A percentile compares a stretch with the other conserved stretches of the same genome.
Conservation (phyloP, 2,888 invertebrate genomes). For the Allolobophora icterica region DNA sequence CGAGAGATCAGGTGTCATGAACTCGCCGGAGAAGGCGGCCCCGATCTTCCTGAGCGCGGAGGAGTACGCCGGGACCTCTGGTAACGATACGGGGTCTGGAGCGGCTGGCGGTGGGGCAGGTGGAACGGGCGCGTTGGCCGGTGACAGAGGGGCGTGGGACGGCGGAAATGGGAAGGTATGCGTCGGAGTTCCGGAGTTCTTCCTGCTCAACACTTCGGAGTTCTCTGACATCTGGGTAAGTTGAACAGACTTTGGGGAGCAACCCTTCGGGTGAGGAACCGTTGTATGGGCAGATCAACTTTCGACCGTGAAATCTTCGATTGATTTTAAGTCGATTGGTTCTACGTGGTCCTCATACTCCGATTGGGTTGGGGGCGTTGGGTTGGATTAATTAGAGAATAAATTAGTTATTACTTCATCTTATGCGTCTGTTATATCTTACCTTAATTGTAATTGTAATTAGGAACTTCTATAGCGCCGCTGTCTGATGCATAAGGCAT, state of each 20-base stretch:
- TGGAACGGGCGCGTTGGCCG: background rate
- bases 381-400: too few relatives aligned
- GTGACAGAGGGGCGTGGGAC: background rate
- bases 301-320: too few relatives aligned
- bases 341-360: too few relatives aligned
- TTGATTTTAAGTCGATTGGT: too few relatives aligned
- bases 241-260: background rate
- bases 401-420: too few relatives aligned
- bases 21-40: background rate
- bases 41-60: background rate
- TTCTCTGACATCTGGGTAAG: slow-evolving; percentile 28
- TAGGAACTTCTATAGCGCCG: too few relatives aligned
- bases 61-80: background rate
- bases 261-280: too few relatives aligned
- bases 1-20: background rate
- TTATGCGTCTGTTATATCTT: too few relatives aligned
- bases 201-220: slow-evolving; percentile 28
- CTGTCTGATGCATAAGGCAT: too few relatives aligned
- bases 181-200: slow-evolving; percentile 29
- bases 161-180: background rate
- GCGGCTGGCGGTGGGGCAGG: background rate
- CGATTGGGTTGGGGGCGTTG: too few relatives aligned
- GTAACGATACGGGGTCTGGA: background rate
- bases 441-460: too few relatives aligned
- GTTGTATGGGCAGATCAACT: too few relatives aligned